These are phyloP conservation scores for Bradysia coprophila DNA, from an alignment of 1,140 invertebrate genomes.

Conservation along the genomic window DNA sequence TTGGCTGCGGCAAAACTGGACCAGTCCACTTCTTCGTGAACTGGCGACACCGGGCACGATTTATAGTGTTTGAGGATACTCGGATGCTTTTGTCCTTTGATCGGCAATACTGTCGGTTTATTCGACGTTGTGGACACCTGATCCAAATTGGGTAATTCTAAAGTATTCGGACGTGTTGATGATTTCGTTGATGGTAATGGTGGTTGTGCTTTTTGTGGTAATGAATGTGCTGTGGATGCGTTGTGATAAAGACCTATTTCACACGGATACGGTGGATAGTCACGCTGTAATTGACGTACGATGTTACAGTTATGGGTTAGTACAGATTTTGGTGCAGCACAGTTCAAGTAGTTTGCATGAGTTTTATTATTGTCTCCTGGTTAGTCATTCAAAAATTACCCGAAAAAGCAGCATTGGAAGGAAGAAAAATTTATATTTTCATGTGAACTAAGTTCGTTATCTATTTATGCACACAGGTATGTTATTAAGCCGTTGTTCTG, in stretches of 20 bases:
- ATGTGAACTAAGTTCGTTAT: too few species aligned
- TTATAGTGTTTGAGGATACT: conserved; percentile 46
- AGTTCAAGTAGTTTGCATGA: conserved; percentile 14
- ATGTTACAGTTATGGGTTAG: conserved; percentile 23
- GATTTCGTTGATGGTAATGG: not conserved
- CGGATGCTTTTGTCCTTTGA: conserved; percentile 21
- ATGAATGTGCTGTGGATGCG: conserved; percentile 4
- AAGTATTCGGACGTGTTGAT: not conserved
- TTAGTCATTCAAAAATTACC: too few species aligned
- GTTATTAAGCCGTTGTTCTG: too few species aligned
- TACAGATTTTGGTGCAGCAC: conserved; percentile 22
- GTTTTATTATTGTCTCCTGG: not conserved
- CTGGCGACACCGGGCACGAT: conserved; percentile 43
- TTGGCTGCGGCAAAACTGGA: conserved; percentile 20
- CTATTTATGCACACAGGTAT: too few species aligned
- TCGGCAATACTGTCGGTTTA: not conserved
- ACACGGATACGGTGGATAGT: conserved; percentile 23
- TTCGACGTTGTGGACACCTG: not conserved
- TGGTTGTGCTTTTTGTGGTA: not conserved
- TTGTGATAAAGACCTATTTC: conserved; percentile 20
- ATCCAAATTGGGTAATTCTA: not conserved
- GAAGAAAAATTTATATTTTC: too few species aligned
- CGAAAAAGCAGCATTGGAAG: not conserved
- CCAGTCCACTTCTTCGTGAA: conserved; percentile 45
- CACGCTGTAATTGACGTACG: conserved; percentile 22